Conservation (phyloP, 2,797 vertebrate species). For the Menidia menidia region DNA sequence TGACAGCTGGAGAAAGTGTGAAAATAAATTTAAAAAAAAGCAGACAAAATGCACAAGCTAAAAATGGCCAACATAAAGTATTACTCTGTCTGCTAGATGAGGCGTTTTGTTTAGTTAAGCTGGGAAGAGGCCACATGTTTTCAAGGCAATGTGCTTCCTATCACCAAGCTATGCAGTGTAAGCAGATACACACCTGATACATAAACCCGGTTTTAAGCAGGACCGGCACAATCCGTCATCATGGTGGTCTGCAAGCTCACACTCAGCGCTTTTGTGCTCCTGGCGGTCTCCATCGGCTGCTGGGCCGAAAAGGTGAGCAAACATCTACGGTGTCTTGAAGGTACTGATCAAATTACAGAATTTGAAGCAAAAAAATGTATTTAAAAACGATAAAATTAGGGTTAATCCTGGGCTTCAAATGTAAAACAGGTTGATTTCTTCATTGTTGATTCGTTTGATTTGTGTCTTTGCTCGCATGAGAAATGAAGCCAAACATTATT, state of each 20-base stretch:
- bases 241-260: constrained; percentile 63
- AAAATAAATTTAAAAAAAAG: not conserved
- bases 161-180: not conserved
- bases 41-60: not conserved
- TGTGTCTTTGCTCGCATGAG: no score
- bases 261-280: constrained; percentile 38
- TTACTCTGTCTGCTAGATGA: not conserved
- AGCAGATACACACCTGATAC: not conserved
- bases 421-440: no score
- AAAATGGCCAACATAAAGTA: not conserved
- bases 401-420: no score
- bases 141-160: constrained; percentile 35
- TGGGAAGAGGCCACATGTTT: constrained; percentile 53
- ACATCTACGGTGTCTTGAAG: no score
- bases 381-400: no score
- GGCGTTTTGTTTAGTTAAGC: not conserved
- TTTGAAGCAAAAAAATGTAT: no score
- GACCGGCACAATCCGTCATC: constrained; percentile 15
- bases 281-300: constrained; percentile 32
- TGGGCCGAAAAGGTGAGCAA: constrained; percentile 58
- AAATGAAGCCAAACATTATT: no score
- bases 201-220: constrained; percentile 30
- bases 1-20: not conserved
- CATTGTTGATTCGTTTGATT: no score
- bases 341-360: no score